Percentiles rank a stretch among this genome's conserved stretches.
phyloP scores from a whole-genome alignment of 2,113 vertebrate genomes.

The Triplophysa siluroides region DNA sequence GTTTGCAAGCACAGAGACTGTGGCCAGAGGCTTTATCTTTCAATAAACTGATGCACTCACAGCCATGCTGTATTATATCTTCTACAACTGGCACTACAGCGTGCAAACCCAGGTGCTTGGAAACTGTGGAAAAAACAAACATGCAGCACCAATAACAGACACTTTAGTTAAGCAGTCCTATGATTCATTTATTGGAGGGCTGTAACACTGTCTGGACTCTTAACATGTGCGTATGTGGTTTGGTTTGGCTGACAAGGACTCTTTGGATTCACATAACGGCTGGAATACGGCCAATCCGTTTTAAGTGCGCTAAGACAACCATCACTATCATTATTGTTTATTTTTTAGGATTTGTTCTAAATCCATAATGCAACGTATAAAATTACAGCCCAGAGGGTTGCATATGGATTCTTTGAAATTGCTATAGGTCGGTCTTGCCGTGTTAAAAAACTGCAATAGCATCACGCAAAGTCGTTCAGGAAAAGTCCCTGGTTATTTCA shows the following conservation, averaged over 20 bases:
- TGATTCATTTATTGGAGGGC: neutral
- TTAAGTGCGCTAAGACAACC: too few species aligned
- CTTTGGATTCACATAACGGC: neutral
- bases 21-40: slow-evolving; percentile 30
- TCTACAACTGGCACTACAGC: neutral
- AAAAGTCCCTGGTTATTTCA: too few species aligned
- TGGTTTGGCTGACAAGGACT: neutral
- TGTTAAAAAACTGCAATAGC: too few species aligned
- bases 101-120: slow-evolving; percentile 25
- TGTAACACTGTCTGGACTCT: neutral
- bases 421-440: too few species aligned
- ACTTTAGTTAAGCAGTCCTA: neutral
- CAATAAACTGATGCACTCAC: slow-evolving; percentile 12
- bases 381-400: too few species aligned
- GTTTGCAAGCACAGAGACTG: slow-evolving; percentile 9
- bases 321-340: too few species aligned
- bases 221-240: neutral
- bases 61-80: neutral
- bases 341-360: too few species aligned
- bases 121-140: slow-evolving; percentile 4
- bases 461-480: too few species aligned
- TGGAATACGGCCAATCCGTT: too few species aligned
- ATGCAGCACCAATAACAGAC: neutral
- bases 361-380: too few species aligned
- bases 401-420: too few species aligned